Base-by-base conservation (phyloP, 1,140 invertebrate species). In the Bombyx mori region DNA sequence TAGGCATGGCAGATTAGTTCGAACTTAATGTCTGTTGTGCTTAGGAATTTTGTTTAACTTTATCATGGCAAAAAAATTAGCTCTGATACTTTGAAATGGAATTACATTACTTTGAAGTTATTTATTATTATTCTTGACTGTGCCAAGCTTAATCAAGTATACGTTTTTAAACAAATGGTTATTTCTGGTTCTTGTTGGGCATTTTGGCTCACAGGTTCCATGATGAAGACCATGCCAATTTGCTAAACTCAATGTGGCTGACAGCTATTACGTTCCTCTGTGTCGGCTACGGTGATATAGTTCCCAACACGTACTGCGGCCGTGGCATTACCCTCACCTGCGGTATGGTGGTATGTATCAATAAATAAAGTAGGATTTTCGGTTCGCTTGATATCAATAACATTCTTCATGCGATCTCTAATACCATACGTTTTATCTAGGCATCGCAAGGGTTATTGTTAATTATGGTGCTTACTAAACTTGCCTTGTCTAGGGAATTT, bases 241-340 rank as follows among this genome's bases (percentile, higher is more conserved):
- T 96, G 84, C 91, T 96, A 84, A 96, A 96, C 90, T 94, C 95
- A 77, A 95, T 97, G 94, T 97, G 95, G 95, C 91, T 97, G 90
- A 96, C 95, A 71, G 94, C 94, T 79, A 96, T 95, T 83, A 96
- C 95, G 63, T 96, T 96, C 89, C 91, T 93, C 81, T 93, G 92
- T 90, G 92, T 93, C 71, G 92, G 92, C 72, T 93, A 93, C 80
- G 92, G 92, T 68, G 96, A 98, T 89, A 96, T 98, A 79, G 96
- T 98, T 72, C 96, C 96, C 70, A 97, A 97, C 89, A 97, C 96
- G 58, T 96, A 97, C 91, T 97, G 95, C 91, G 96, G 96, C 73
- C 90, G 96, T 76, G 94, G 93, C 75, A 96, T 97, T 83, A 95
- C 96, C 70, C 94, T 98, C 75, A 93, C 92, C 73, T 96, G 95